phyloP scores from a whole-genome alignment of 2,888 invertebrate species.

The Synanthedon vespiformis region DNA sequence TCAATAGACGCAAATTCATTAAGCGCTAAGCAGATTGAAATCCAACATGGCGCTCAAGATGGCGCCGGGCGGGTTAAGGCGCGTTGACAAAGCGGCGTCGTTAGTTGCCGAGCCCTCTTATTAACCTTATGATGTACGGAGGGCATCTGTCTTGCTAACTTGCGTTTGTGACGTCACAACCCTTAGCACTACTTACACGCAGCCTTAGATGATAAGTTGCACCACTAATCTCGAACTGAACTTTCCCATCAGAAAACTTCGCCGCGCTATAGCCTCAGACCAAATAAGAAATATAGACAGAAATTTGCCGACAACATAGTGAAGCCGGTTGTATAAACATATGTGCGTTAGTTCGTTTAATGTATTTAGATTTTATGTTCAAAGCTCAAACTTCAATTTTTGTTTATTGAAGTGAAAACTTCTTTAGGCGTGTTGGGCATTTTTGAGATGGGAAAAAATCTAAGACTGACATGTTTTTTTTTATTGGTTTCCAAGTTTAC shows the following conservation, averaged over 20 bases:
- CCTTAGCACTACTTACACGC: not conserved
- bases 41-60: conserved; percentile 65
- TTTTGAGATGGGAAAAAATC: too few species aligned
- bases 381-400: too few species aligned
- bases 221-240: not conserved
- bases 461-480: too few species aligned
- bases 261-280: not conserved
- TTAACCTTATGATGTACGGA: conserved; percentile 71
- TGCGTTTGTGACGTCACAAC: conserved; percentile 11
- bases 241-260: not conserved
- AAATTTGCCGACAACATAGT: too few species aligned
- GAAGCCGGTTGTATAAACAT: too few species aligned
- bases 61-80: conserved; percentile 59
- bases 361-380: too few species aligned
- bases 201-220: not conserved
- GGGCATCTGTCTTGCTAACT: conserved; percentile 54
- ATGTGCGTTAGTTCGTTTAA: too few species aligned
- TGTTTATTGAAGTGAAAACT: too few species aligned
- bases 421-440: too few species aligned
- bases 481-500: too few species aligned
- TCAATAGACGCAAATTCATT: conserved; percentile 71
- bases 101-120: conserved; percentile 70
- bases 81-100: conserved; percentile 69
- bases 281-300: too few species aligned
- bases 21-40: conserved; percentile 69